Evolutionary conservation across 2,113 vertebrate genomes (phyloP), one percentile per base, ranked within the genome.

Genomic region (Argyrosomus japonicus): DNA sequence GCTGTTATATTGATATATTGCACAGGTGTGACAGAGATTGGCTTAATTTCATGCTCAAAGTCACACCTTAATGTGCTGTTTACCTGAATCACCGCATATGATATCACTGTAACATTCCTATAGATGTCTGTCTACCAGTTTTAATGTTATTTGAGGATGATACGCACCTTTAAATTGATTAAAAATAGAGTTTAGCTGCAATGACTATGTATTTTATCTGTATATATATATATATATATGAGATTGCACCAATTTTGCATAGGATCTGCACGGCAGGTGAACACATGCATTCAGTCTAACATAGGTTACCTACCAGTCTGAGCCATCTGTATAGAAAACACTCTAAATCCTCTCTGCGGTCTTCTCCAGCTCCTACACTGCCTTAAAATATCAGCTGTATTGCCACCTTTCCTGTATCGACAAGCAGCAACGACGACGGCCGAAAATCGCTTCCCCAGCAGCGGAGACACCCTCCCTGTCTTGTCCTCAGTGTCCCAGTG

Each of bases 251-350:
- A 15, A 11, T 71, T 68, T 11, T 29, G 36, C 36, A 40, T 9
- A 40, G 36, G 36, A 36, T 67, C 13, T 11, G 32, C 62, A 57
- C 45, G 58, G 19, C 75, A 84, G 60, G 75, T 75, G 71, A 56
- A 58, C 53, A 56, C 25, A 53, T 61, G 54, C 69, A 57, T 78
- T 15, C 50, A 50, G 53, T 27, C 3, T 13, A 32, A 50, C 64
- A 7, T 5, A 62, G 75, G 50, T 78, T 58, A 93, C 92, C 73
- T 88, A 79, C 87, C 84, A 50, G 74, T 83, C 48, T 21, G 64
- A 75, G 21, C 21, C 11, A 56, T 79, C 36, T 29, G 79, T 6
- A 9, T 61, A 60, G n/a, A 61, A 36, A 69, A 54, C 14, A 23
- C 1, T 15, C 7, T 6, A 13, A 58, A 48, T 67, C 36, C 68